Evolutionary conservation across 2,888 invertebrate species (phyloP).

Genomic region (Noctua comes): DNA sequence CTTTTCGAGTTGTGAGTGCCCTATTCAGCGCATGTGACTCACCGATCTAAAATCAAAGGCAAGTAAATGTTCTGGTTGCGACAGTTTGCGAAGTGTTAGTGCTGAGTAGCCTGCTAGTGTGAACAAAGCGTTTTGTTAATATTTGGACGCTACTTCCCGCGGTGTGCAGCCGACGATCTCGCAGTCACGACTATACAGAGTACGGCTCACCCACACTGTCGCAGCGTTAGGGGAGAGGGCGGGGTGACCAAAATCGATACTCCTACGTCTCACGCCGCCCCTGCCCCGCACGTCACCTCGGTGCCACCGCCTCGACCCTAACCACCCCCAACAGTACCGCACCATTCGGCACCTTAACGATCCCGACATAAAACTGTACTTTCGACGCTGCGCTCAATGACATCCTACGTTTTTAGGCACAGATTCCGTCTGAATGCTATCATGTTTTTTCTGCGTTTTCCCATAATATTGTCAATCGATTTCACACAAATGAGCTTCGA

Average conservation of each 20-base stretch:
- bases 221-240: slow-evolving; percentile 86
- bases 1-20: slow-evolving; percentile 9
- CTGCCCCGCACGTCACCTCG: slow-evolving; percentile 80
- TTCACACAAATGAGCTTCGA: slow-evolving; percentile 45
- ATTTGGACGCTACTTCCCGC: slow-evolving; percentile 77
- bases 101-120: slow-evolving; percentile 69
- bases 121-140: slow-evolving; percentile 84
- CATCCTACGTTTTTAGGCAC: slow-evolving; percentile 66
- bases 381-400: slow-evolving; percentile 69
- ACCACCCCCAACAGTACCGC: slow-evolving; percentile 87
- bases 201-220: slow-evolving; percentile 88
- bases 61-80: slow-evolving; percentile 63
- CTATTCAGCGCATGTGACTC: slow-evolving; percentile 40
- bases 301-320: slow-evolving; percentile 84
- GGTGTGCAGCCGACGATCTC: slow-evolving; percentile 79
- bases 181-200: slow-evolving; percentile 81
- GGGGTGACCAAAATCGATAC: slow-evolving; percentile 90
- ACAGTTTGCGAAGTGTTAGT: slow-evolving; percentile 69
- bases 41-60: slow-evolving; percentile 52
- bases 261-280: slow-evolving; percentile 85
- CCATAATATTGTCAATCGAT: slow-evolving; percentile 67
- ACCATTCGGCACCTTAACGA: slow-evolving; percentile 86
- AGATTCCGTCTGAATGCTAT: slow-evolving; percentile 68
- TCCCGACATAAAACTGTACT: slow-evolving; percentile 82
- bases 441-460: slow-evolving; percentile 75